These are phyloP conservation scores for Eledona agricola DNA, from an alignment of 2,888 invertebrate species.

Conservation along the genomic window DNA sequence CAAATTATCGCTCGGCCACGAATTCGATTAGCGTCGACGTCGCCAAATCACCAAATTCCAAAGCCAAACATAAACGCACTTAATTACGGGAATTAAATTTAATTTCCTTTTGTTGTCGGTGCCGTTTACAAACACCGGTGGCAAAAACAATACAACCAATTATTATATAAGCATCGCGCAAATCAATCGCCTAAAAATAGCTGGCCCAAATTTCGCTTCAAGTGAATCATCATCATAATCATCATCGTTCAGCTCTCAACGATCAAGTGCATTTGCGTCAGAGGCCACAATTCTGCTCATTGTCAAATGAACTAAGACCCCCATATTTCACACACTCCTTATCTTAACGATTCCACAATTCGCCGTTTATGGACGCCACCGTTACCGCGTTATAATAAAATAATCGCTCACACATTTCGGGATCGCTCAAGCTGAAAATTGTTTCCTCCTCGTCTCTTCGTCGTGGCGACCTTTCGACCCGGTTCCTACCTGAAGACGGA, in stretches of 20 bases:
- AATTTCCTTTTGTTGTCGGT: slow-evolving; percentile 23
- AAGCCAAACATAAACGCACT: slow-evolving; percentile 14
- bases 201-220: slow-evolving; percentile 17
- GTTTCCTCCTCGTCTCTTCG: slow-evolving; percentile 26
- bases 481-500: neutral
- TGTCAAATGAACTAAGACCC: slow-evolving; percentile 21
- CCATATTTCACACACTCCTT: slow-evolving; percentile 15
- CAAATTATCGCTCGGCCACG: slow-evolving; percentile 15
- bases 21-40: slow-evolving; percentile 27
- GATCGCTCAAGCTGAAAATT: slow-evolving; percentile 22
- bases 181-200: slow-evolving; percentile 28
- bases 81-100: slow-evolving; percentile 27
- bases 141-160: slow-evolving; percentile 1
- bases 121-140: slow-evolving; percentile 5
- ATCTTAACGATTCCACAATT: slow-evolving; percentile 19
- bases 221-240: slow-evolving; percentile 18
- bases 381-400: slow-evolving; percentile 16
- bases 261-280: slow-evolving; percentile 31
- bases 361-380: slow-evolving; percentile 1
- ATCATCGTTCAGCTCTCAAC: slow-evolving; percentile 18
- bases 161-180: slow-evolving; percentile 8
- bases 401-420: slow-evolving; percentile 6
- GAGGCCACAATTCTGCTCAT: slow-evolving; percentile 18
- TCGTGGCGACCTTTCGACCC: slow-evolving; percentile 21
- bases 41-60: slow-evolving; percentile 5